Conservation (phyloP, 2,888 invertebrate genomes). For the Beris chalybata region DNA sequence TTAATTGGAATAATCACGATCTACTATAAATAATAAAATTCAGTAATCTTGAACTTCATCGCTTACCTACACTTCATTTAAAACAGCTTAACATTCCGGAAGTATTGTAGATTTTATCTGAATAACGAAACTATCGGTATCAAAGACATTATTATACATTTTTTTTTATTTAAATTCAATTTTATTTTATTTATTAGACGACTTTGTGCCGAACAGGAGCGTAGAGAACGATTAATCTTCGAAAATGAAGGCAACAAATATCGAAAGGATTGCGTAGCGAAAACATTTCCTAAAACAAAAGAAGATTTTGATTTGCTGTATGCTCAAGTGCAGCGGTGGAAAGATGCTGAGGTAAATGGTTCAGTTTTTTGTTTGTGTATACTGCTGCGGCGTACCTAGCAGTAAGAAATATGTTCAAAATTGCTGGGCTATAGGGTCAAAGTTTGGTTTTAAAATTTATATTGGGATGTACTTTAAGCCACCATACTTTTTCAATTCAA, state of each 20-base stretch:
- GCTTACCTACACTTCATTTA: neutral
- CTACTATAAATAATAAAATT: no score
- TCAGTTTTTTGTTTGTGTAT: no score
- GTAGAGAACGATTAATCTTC: constrained; percentile 53
- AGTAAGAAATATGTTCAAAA: no score
- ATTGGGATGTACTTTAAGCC: no score
- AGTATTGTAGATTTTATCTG: constrained; percentile 23
- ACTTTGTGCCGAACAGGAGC: constrained; percentile 61
- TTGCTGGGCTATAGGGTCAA: no score
- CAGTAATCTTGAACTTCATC: neutral
- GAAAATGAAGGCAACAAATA: constrained; percentile 61
- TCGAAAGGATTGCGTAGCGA: constrained; percentile 63
- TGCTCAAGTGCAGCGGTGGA: constrained; percentile 57
- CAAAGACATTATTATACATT: no score
- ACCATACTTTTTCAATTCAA: no score
- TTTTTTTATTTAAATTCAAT: constrained; percentile 2
- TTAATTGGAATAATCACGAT: no score
- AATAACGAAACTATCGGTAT: no score
- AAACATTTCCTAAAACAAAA: constrained; percentile 70
- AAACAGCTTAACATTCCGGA: neutral
- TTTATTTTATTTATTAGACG: constrained; percentile 44
- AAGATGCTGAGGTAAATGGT: constrained; percentile 47
- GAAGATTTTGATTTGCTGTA: constrained; percentile 76
- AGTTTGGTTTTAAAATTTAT: no score
- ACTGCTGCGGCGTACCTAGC: no score